These are phyloP conservation scores for Macroglossus sobrinus DNA, from an alignment of 2,113 vertebrate genomes.

Conservation along the genomic window DNA sequence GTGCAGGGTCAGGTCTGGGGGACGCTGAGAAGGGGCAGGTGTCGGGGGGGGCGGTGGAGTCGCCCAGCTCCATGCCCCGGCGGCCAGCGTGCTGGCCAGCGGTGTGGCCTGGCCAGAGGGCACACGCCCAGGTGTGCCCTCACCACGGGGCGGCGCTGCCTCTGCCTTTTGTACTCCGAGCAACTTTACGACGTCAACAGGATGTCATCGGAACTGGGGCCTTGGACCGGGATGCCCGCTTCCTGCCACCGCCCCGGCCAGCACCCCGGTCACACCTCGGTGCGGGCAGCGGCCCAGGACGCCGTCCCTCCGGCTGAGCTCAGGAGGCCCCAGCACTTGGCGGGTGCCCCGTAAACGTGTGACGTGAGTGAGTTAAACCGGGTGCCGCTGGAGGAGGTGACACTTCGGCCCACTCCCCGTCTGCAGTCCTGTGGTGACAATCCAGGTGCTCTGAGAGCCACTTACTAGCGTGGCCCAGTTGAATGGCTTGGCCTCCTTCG, in stretches of 20 bases:
- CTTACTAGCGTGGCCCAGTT: accelerated
- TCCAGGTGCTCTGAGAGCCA: background rate
- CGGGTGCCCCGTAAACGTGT: background rate
- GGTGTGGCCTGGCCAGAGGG: background rate
- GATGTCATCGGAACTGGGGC: accelerated
- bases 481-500: background rate
- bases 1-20: background rate
- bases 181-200: accelerated
- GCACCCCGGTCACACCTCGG: accelerated
- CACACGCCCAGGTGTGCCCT: background rate
- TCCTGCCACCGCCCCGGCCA: accelerated
- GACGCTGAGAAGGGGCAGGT: background rate
- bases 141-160: background rate
- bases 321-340: accelerated
- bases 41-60: background rate
- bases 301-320: background rate
- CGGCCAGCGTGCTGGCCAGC: no score
- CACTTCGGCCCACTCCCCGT: background rate
- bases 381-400: no score
- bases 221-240: background rate
- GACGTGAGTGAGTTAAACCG: accelerated
- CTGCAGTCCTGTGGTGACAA: background rate
- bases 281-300: background rate
- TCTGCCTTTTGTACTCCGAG: background rate
- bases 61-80: background rate